Evolutionary conservation across 2,888 invertebrate genomes (phyloP), one percentile per base, ranked within the genome.

Genomic region (Drosophila macrospina): DNA sequence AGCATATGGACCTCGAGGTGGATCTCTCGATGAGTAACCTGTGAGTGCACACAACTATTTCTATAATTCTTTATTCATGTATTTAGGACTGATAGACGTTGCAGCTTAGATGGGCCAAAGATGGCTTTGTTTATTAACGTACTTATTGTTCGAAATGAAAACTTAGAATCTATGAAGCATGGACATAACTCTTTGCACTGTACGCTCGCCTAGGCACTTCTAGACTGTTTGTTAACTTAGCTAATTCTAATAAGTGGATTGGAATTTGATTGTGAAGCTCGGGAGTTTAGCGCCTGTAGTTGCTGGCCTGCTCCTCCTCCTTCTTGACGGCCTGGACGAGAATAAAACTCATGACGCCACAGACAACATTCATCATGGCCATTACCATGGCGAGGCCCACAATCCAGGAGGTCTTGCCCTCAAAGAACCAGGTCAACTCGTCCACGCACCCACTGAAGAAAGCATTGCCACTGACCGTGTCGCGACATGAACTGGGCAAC

Each of bases 371-470:
- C 59, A 97, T 93, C 93, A 97, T 93, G 83, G 96, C 96, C 54
- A 96, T 93, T 2, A 95, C 93, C 86, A 98, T 94, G 0, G 96
- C 95, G 16, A 98, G 93, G 4, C 96, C 97, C 8, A 96, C 95
- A 36, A 97, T 93, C 97, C 97, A 97, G 30, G 95, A 94, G 10
- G 97, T 95, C 91, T 96, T 96, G 61, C 95, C 95, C 90, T 97
- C 97, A 76, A 98, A 93, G 91, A 96, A 97, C 95, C 96, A 96
- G n/a, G 97, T 96, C 76, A 98, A 93, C 89, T 97, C 96, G 72
- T 97, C 96, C 2, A 97, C 95, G 88, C 98, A 98, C 15, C 98
- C 97, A 89, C 97, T 95, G 92, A 95, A 96, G 92, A 96, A 97
- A 0, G 97, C 96, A 91, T 97, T 97, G 54, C 98, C 97, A 2